Evolutionary conservation across 92 coral and sea anemone species (phyloP).

Genomic region (Heteractis magnifica): DNA sequence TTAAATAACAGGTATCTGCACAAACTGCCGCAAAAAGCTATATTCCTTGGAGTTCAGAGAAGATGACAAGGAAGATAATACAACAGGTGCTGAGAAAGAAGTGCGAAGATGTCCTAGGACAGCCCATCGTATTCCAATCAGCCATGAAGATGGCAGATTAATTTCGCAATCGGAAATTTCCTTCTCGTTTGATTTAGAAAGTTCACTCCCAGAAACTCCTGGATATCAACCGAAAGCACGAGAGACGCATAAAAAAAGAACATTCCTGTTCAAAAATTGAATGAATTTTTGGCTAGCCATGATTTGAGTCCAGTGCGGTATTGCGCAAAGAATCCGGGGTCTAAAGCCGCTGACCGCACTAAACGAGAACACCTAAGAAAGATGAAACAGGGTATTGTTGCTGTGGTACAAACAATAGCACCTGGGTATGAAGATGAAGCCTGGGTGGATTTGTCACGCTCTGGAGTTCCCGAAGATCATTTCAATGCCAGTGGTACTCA

Average conservation of each 20-base stretch:
- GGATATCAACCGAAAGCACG: conserved; percentile 41
- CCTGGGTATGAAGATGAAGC: conserved; percentile 55
- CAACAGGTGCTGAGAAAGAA: conserved; percentile 10
- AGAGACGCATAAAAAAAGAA: conserved; percentile 16
- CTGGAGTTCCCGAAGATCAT: conserved; percentile 26
- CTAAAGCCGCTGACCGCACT: conserved; percentile 39
- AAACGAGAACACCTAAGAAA: conserved; percentile 45
- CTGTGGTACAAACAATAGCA: conserved; percentile 51
- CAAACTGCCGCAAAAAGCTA: conserved; percentile 42
- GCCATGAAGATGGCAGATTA: conserved; percentile 21
- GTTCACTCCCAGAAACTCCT: conserved; percentile 38
- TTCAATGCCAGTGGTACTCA: conserved; percentile 4
- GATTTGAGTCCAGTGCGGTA: conserved; percentile 57
- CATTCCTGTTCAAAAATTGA: conserved; percentile 32
- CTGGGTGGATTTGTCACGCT: conserved; percentile 33
- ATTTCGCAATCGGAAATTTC: conserved; percentile 30
- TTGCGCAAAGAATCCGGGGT: conserved; percentile 24
- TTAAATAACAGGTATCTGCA: conserved; percentile 36
- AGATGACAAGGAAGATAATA: conserved; percentile 12
- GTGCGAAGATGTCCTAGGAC: conserved; percentile 35
- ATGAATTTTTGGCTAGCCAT: conserved; percentile 40
- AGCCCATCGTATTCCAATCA: conserved; percentile 19
- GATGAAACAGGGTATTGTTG: conserved; percentile 45
- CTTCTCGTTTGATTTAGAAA: conserved; percentile 23
- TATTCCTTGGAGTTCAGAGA: conserved; percentile 15